Base-by-base conservation (phyloP, 2,113 vertebrate species). In the Podocnemis expansa region DNA sequence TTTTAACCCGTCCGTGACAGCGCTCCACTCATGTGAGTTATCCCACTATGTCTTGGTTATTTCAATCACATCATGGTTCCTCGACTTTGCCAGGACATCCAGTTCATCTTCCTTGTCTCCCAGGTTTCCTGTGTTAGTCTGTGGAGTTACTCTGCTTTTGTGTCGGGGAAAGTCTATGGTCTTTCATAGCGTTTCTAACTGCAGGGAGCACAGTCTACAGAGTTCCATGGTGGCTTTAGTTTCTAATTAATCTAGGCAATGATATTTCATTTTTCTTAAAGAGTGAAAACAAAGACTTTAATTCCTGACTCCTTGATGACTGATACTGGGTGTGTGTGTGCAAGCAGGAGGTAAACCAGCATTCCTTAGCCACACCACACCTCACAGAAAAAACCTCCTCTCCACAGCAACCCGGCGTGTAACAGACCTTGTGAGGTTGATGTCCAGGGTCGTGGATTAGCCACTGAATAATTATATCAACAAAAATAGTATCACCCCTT, bases 381-480 rank as follows among this genome's bases (percentile, higher is more conserved):
- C 76, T 91, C 88, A 76, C 58, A 89, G 24, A 38, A 84, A 67
- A 75, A 56, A 73, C 3, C 75, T 85, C 17, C 89, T 85, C 92
- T 73, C 94, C 90, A 87, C 93, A 84, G 91, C 94, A 95, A 94
- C 81, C 95, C 89, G 94, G 79, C 93, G 88, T 78, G 95, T 85
- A 95, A 94, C 92, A 95, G 94, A 89, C 89, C 90, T 75, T 89
- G 41, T 54, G 91, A 80, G 55, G 87, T 80, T 94, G 94, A 95
- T 84, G 41, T 95, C 92, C 86, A 84, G 94, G 95, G 96, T 95
- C 91, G 94, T 60, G 49, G 96, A 93, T 93, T 91, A 89, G 93
- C 91, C 93, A 93, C 70, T 10, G 51, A 97, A 95, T 97, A 95
- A 97, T 95, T 94, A 91, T 2, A 95, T 88, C 78, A 93, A 34